phyloP scores from a whole-genome alignment of 2,888 invertebrate species.

The Pheosia tremula region DNA sequence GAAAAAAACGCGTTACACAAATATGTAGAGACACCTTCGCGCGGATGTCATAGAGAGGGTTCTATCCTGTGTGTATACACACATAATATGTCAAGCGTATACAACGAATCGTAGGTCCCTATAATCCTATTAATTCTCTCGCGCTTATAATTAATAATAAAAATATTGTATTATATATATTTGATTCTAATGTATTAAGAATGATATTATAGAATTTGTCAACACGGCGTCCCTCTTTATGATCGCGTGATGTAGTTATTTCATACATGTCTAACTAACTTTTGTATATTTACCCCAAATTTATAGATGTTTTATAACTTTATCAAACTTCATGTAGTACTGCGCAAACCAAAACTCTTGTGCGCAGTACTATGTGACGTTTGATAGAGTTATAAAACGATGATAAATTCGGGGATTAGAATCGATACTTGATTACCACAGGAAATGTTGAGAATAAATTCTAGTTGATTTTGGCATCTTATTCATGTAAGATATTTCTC shows the following conservation, averaged over 20 bases:
- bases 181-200: too few relatives aligned
- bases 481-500: not conserved
- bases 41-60: not conserved
- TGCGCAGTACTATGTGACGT: too few relatives aligned
- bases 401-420: not conserved
- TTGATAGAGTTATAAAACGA: too few relatives aligned
- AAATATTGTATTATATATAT: too few relatives aligned
- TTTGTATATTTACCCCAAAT: too few relatives aligned
- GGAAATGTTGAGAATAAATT: not conserved
- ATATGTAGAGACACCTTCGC: not conserved
- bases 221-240: too few relatives aligned
- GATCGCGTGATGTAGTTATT: too few relatives aligned
- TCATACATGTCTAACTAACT: too few relatives aligned
- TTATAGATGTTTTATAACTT: too few relatives aligned
- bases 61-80: conserved; percentile 2
- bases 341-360: too few relatives aligned
- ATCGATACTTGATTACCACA: not conserved
- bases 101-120: conserved; percentile 26
- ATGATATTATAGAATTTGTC: too few relatives aligned
- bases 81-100: conserved; percentile 20
- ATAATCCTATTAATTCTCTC: not conserved
- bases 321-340: too few relatives aligned
- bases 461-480: not conserved
- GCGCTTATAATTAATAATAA: not conserved
- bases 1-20: conserved; percentile 3